A percentile compares a stretch with the other conserved stretches of the same genome.
phyloP scores from a whole-genome alignment of 53 echinoderm and acorn worm genomes.

The Crossaster papposus region DNA sequence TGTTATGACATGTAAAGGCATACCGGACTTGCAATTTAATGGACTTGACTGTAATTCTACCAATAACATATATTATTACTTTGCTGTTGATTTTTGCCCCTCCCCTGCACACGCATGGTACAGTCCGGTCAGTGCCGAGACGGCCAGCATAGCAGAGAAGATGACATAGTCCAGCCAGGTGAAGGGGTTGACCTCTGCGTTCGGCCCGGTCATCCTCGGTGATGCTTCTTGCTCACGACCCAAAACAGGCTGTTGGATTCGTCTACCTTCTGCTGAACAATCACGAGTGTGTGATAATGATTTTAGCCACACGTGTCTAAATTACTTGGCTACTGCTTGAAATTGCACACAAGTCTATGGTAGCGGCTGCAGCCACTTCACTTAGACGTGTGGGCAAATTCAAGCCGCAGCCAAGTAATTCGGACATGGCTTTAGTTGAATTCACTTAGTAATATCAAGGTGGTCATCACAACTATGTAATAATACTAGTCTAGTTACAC shows the following conservation, averaged over 20 bases:
- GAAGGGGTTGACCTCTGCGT: conserved; percentile 56
- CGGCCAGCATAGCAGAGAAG: conserved; percentile 77
- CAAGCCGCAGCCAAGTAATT: no score
- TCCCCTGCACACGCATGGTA: conserved; percentile 92
- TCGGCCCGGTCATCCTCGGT: neutral
- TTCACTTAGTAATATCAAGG: no score
- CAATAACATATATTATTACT: conserved; percentile 56
- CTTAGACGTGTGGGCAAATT: no score
- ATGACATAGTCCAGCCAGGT: conserved; percentile 80
- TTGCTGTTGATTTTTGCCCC: conserved; percentile 88
- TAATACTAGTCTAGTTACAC: no score
- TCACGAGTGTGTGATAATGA: neutral
- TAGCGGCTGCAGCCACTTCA: no score
- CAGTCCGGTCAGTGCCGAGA: conserved; percentile 84
- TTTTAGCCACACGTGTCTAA: no score
- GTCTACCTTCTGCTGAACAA: neutral
- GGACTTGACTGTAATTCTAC: neutral
- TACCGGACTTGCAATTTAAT: no score
- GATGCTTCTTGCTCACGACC: neutral
- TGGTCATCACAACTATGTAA: no score
- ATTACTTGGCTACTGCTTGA: no score
- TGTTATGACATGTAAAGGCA: no score
- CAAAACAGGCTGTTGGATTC: neutral
- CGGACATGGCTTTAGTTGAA: no score
- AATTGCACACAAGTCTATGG: no score